These are phyloP conservation scores for Agrilus cyanescens DNA, from an alignment of 2,888 invertebrate species.

Conservation along the genomic window DNA sequence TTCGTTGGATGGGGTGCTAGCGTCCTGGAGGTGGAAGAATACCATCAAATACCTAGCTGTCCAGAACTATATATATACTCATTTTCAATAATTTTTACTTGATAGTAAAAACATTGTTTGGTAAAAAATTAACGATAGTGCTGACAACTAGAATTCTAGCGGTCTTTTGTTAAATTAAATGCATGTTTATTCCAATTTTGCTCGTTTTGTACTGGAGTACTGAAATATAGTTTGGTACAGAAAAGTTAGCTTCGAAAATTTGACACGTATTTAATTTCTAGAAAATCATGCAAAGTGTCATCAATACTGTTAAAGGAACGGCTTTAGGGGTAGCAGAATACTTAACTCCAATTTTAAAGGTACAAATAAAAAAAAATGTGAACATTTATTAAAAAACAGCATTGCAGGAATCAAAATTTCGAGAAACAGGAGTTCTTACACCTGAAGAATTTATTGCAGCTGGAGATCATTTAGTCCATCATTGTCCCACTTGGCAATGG, in stretches of 20 bases:
- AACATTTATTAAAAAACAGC: background rate
- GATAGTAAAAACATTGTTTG: too few species aligned
- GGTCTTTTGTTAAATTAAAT: too few species aligned
- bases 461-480: constrained; percentile 96
- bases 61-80: too few species aligned
- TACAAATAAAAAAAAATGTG: constrained; percentile 38
- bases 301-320: constrained; percentile 90
- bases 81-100: too few species aligned
- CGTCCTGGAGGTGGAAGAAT: too few species aligned
- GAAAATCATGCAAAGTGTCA: constrained; percentile 79
- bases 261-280: constrained; percentile 8
- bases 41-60: too few species aligned
- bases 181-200: too few species aligned
- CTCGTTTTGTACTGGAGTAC: too few species aligned
- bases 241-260: constrained; percentile 1
- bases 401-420: constrained; percentile 85
- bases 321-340: constrained; percentile 93
- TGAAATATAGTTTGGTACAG: too few species aligned
- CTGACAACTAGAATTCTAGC: too few species aligned
- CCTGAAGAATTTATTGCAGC: constrained; percentile 98
- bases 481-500: constrained; percentile 99
- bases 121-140: too few species aligned
- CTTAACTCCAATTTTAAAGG: constrained; percentile 92
- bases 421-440: constrained; percentile 95
- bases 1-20: too few species aligned